Base-by-base conservation (phyloP, 2,888 invertebrate species). In the Oxystoma pomonae region DNA sequence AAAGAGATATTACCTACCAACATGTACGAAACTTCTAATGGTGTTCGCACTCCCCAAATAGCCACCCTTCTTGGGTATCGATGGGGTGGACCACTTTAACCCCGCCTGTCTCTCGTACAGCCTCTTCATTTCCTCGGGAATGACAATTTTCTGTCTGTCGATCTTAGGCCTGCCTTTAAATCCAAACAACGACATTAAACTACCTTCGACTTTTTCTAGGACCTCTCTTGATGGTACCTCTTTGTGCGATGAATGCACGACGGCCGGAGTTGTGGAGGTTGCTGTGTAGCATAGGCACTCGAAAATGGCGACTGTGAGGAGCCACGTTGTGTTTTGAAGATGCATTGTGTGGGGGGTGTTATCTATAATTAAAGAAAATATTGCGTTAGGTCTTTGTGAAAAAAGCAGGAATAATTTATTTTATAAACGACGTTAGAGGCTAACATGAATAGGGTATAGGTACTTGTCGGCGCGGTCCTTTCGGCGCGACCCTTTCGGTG, bases 61-160 rank as follows among this genome's bases (percentile, higher is more conserved):
- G 72, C 87, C 81, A 68, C 89, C 90, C 65, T 86, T 86, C 73
- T 85, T 88, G 77, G 87, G 86, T 72, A 90, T 84, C 73, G 85
- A 83, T 58, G 86, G 83, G 67, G 87, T 87, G 73, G 87, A 87
- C 70, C 85, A 85, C 73, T 82, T 86, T 75, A 82, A 84, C 73
- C 85, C 86, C 80, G 84, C 86, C 71, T 90, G 88, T 72, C 83
- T 82, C 67, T 84, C 81, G 83, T 95, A 95, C 68, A 96, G 83
- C 76, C 91, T 85, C 78, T 89, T 85, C 86, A 96, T 87, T 72
- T 90, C 90, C 74, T 89, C 87, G 66, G 95, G 95, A 76, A 96
- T 85, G 60, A 83, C 81, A 63, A 84, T 81, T 72, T 85, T 81
- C 20, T 65, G 76, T 65, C 80, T 79, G 70, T 81, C 80, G 68